Evolutionary conservation across 1,140 invertebrate species (phyloP), one percentile per base, ranked within the genome.

Genomic region (Ganaspis sp.): DNA sequence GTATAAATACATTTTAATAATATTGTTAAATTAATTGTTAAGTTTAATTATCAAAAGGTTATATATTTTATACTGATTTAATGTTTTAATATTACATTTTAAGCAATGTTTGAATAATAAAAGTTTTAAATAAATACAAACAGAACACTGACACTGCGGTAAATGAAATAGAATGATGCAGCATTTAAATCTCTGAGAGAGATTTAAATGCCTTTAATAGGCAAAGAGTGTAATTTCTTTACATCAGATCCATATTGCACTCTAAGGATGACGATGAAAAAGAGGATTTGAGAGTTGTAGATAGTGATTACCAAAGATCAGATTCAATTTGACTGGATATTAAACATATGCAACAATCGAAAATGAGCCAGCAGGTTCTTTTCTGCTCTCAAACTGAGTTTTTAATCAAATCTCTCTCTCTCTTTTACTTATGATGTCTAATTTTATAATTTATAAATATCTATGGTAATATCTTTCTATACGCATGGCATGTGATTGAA

Each of bases 201-300:
- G 58, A 64, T 15, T 64, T 64, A 12, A 64, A 64, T 26, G 58
- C 58, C 29, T n/a, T n/a, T n/a, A n/a, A n/a, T 9, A 34, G 29
- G 29, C 29, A 29, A 64, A 64, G 58, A 64, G n/a, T n/a, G 26
- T 64, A 64, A 64, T 8, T 64, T 64, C 23, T 64, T 29, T 64
- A 29, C 23, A 23, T n/a, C 11, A 12, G 23, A 29, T 15, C 54
- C 12, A 26, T 29, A 64, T 26, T 9, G 15, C 58, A 64, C 23
- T 29, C 23, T 34, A 23, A 54, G 4, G 53, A 54, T 54, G 53
- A 54, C 9, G 6, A 21, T 19, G 19, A 34, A 34, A 34, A 34
- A 34, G 29, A 34, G n/a, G 9, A 23, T 64, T 15, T 64, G 58
- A 29, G n/a, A 64, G 23, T 64, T 64, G 23, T 64, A 29, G 58